These are phyloP conservation scores for Rhabdomys dilectus DNA, from an alignment of 2,113 vertebrate genomes.

Conservation along the genomic window DNA sequence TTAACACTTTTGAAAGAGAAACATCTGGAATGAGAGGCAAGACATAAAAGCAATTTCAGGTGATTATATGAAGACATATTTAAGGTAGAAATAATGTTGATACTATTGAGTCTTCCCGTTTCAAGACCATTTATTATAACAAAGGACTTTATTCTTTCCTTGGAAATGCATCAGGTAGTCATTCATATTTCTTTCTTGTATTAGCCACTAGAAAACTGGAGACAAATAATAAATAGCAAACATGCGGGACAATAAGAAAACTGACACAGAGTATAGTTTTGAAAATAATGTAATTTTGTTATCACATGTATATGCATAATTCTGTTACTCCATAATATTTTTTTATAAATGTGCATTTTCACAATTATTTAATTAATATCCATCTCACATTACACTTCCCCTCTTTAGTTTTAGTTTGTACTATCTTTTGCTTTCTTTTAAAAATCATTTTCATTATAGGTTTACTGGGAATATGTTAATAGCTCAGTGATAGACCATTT, in stretches of 20 bases:
- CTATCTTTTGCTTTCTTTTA: neutral
- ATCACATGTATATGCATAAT: neutral
- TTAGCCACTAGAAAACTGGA: neutral
- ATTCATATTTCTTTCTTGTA: slow-evolving; percentile 23
- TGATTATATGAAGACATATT: neutral
- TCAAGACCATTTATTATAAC: neutral
- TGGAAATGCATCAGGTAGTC: neutral
- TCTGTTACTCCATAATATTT: neutral
- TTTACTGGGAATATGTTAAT: neutral
- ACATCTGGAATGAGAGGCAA: neutral
- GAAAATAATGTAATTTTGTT: neutral
- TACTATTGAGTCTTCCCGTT: neutral
- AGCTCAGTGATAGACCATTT: neutral
- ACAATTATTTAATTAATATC: neutral
- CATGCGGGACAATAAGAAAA: neutral
- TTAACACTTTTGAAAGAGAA: neutral
- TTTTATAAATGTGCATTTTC: neutral
- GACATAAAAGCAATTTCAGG: neutral
- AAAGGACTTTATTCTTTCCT: neutral
- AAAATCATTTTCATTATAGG: neutral
- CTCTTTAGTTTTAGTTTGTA: neutral
- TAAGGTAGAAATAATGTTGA: neutral
- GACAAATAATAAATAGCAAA: neutral
- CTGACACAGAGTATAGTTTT: neutral
- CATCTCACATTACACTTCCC: neutral